phyloP scores from a whole-genome alignment of 2,888 invertebrate genomes.

The Eretmocerus hayati region DNA sequence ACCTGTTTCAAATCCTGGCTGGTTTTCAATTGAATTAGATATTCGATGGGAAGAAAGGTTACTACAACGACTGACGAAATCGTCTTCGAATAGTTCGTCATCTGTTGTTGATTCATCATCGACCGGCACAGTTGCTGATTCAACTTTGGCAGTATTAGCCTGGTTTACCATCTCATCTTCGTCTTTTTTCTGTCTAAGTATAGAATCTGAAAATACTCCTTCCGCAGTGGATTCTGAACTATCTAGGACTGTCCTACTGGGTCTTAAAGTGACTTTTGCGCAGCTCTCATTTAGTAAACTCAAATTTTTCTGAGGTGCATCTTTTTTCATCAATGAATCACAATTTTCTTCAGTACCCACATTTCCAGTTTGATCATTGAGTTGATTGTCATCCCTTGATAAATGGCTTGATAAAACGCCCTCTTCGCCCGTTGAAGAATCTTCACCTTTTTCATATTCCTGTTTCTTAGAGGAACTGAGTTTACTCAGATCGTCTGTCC shows the following conservation, averaged over 20 bases:
- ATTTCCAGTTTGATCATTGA: not conserved
- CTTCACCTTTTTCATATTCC: not conserved
- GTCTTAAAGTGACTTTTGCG: conserved; percentile 13
- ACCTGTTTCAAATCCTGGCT: no score
- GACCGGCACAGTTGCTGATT: not conserved
- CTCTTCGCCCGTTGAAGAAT: conserved; percentile 20
- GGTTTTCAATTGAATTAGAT: no score
- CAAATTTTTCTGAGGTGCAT: conserved; percentile 8
- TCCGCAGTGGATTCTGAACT: conserved; percentile 18
- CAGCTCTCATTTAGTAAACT: not conserved
- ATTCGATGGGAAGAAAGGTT: no score
- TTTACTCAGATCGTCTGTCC: not conserved
- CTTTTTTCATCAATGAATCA: not conserved
- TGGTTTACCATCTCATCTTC: not conserved
- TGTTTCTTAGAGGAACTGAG: not conserved
- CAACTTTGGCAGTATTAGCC: not conserved
- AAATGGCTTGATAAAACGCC: conserved; percentile 5
- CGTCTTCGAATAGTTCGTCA: conserved; percentile 8
- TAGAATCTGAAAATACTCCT: conserved; percentile 4
- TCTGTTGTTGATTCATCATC: conserved; percentile 19
- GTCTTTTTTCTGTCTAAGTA: not conserved
- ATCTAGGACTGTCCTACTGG: not conserved
- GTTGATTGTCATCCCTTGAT: not conserved
- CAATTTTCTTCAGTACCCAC: not conserved
- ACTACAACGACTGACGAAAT: no score